A percentile compares a stretch with the other conserved stretches of the same genome.
phyloP scores from a whole-genome alignment of 2,797 vertebrate genomes.

The Diplodus puntazzo region DNA sequence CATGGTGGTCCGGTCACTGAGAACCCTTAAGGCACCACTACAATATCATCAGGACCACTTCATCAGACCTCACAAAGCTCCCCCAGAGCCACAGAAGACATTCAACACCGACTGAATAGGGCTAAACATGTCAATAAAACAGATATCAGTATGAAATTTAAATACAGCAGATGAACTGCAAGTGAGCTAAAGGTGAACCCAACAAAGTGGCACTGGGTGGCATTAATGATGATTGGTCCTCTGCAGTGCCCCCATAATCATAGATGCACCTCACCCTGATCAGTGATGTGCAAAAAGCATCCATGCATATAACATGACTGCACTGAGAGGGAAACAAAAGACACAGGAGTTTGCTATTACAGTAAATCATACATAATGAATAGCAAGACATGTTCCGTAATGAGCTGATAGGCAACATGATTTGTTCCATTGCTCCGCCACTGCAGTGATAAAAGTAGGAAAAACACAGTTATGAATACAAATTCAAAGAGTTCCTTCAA shows the following conservation, averaged over 20 bases:
- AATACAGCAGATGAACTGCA: neutral
- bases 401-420: conserved; percentile 8
- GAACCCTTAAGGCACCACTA: too few species aligned
- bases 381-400: conserved; percentile 1
- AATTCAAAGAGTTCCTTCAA: conserved; percentile 20
- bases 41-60: neutral
- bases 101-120: neutral
- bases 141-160: neutral
- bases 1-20: too few species aligned
- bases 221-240: neutral
- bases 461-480: conserved; percentile 13
- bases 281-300: neutral
- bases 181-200: neutral
- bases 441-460: conserved; percentile 3
- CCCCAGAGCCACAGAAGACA: neutral
- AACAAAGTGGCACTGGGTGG: neutral
- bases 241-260: neutral
- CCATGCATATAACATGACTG: neutral
- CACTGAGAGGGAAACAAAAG: neutral
- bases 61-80: too few species aligned
- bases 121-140: neutral
- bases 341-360: neutral
- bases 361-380: conserved; percentile 32
- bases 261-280: neutral
- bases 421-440: conserved; percentile 4